These are phyloP conservation scores for Cataglyphis altisquamis DNA, from an alignment of 2,888 invertebrate species.

Conservation along the genomic window DNA sequence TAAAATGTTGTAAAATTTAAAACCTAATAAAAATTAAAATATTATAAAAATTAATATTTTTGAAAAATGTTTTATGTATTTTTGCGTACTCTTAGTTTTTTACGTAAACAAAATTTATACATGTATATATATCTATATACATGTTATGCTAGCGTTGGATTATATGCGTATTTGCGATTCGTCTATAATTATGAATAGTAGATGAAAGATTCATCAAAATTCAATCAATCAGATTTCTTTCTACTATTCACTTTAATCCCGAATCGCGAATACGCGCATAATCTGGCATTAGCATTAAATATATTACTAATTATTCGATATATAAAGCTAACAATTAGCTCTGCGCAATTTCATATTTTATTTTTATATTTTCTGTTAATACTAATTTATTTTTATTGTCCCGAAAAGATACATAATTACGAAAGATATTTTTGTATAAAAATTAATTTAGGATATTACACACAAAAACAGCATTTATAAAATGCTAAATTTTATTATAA, in stretches of 20 bases:
- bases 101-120: not conserved
- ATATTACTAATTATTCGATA: not conserved
- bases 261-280: not conserved
- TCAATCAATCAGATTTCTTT: not conserved
- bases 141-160: too few species aligned
- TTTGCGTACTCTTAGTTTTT: not conserved
- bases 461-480: not conserved
- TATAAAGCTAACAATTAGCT: not conserved
- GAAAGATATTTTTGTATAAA: not conserved
- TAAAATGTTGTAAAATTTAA: not conserved
- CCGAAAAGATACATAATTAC: not conserved
- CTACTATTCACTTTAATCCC: not conserved
- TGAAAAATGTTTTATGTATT: not conserved
- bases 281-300: not conserved
- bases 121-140: too few species aligned
- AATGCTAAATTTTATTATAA: slow-evolving; percentile 16
- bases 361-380: not conserved
- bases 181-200: not conserved
- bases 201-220: not conserved
- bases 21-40: not conserved
- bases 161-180: too few species aligned
- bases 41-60: not conserved
- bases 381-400: not conserved
- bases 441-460: not conserved
- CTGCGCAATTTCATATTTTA: not conserved